Evolutionary conservation across 2,888 invertebrate species (phyloP).

Genomic region (Protophormia terraenovae): DNA sequence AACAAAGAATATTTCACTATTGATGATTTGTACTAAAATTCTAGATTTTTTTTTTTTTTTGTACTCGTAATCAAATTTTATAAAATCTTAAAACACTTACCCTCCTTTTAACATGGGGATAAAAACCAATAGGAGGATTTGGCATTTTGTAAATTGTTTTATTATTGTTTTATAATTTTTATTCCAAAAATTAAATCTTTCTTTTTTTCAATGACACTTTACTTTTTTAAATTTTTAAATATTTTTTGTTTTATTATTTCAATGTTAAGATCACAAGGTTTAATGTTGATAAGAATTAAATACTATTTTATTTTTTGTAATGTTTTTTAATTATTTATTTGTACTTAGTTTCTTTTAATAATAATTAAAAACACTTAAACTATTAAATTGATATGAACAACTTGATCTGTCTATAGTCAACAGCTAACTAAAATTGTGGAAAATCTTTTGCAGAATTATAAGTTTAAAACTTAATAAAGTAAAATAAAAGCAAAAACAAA

Average conservation of each 20-base stretch:
- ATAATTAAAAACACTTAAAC: background rate
- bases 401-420: slow-evolving; percentile 69
- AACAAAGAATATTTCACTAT: too few species aligned
- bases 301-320: background rate
- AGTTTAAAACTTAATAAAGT: slow-evolving; percentile 26
- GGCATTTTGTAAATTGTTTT: slow-evolving; percentile 71
- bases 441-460: slow-evolving; percentile 72
- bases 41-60: too few species aligned
- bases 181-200: background rate
- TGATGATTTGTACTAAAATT: too few species aligned
- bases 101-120: slow-evolving; percentile 74
- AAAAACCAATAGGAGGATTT: slow-evolving; percentile 76
- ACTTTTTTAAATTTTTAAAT: too few species aligned
- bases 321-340: background rate
- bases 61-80: too few species aligned
- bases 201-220: background rate
- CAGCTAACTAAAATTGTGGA: slow-evolving; percentile 74
- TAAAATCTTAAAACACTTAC: slow-evolving; percentile 71
- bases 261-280: slow-evolving; percentile 2
- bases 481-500: background rate
- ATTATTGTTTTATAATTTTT: background rate
- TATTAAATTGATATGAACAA: slow-evolving; percentile 9
- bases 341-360: background rate
- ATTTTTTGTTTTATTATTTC: background rate
- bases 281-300: slow-evolving; percentile 31